Base-by-base conservation (phyloP, 2,797 vertebrate genomes). In the Epinephelus coioides region DNA sequence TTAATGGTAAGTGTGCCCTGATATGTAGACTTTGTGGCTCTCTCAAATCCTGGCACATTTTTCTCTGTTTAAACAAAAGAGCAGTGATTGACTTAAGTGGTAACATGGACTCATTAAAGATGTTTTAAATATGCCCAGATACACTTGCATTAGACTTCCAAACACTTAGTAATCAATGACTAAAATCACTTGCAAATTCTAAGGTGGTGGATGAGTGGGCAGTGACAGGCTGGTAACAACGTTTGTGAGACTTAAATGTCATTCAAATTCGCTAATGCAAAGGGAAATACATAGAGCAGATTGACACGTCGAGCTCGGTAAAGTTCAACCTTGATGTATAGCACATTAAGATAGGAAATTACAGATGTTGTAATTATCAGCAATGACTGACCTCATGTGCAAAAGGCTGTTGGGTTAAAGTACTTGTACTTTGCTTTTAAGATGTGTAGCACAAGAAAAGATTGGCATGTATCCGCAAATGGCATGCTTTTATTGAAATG, bases 231-330 rank as follows among this genome's bases (percentile, higher is more conserved):
- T 86, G 91, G 80, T 83, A 85, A 90, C 87, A 93, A 93, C 91
- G 86, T 93, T 94, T 92, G 84, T 90, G 90, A 91, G 92, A 92
- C 93, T 93, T 94, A 96, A 96, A 96, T 96, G 95, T 96, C 96
- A 96, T 89, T 95, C 94, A 95, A 90, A 94, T 86, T 89, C 87
- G 81, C 95, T 95, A 95, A 95, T 96, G 95, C 93, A 95, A 93
- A 90, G 92, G 84, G 89, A 94, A 95, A 95, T 90, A 94, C 91
- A 93, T 94, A 78, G 94, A 90, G 87, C 86, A 91, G 86, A 93
- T 88, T 95, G 95, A 95, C 94, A 93, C 70, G 79, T 89, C 80
- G 53, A 86, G 94, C 91, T 91, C 66, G 68, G 92, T 93, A 95
- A 93, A 95, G 94, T 96, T 96, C 94, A 95, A 72, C 75, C 88